phyloP scores from a whole-genome alignment of 2,888 invertebrate species.

The Scaptomyza parva region DNA sequence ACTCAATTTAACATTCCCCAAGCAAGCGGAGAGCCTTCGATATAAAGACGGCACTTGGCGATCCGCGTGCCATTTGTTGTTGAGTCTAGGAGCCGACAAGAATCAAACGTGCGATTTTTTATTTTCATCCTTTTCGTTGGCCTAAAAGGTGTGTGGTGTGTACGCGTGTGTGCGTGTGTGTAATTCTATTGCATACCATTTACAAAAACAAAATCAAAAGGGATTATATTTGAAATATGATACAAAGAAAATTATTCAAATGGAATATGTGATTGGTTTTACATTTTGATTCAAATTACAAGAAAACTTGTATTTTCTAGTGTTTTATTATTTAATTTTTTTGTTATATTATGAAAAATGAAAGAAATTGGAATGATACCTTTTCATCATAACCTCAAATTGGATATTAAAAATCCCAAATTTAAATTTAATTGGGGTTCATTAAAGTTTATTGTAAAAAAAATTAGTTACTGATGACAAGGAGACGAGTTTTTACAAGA shows the following conservation, averaged over 20 bases:
- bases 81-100: conserved; percentile 83
- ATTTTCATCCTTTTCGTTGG: conserved; percentile 70
- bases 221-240: conserved; percentile 8
- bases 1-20: conserved; percentile 46
- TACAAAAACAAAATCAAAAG: conserved; percentile 10
- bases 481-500: background rate
- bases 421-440: background rate
- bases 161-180: conserved; percentile 20
- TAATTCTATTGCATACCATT: background rate
- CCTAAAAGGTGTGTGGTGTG: conserved; percentile 74
- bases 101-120: conserved; percentile 75
- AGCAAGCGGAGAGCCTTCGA: conserved; percentile 57
- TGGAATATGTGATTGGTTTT: conserved; percentile 16
- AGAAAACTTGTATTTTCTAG: conserved; percentile 5
- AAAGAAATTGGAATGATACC: background rate
- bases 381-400: background rate
- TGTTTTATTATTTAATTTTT: conserved; percentile 2
- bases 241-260: background rate
- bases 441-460: background rate
- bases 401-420: background rate
- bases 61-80: conserved; percentile 83
- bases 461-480: background rate
- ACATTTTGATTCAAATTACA: background rate
- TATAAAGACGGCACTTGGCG: conserved; percentile 80
- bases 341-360: background rate